Conservation (phyloP, 2,113 vertebrate genomes). For the Gracilinanus agilis region DNA sequence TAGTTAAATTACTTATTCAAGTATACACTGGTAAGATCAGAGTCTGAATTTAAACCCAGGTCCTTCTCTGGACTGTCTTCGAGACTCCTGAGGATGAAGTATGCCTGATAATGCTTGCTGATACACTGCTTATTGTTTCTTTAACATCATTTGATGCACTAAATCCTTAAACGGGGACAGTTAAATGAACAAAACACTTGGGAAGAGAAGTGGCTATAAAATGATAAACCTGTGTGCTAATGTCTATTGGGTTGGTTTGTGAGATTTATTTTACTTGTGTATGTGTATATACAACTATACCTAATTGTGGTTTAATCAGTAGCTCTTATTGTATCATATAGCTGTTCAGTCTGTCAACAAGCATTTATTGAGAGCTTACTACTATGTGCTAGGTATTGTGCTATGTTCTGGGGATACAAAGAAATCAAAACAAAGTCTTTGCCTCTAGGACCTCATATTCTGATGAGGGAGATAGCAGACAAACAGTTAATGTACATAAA, state of each 20-base stretch:
- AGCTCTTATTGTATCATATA: conserved; percentile 16
- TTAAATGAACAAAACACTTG: conserved; percentile 47
- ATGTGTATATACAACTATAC: not conserved
- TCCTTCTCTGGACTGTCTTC: not conserved
- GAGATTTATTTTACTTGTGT: conserved; percentile 1
- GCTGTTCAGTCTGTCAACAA: not conserved
- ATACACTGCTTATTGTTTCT: conserved; percentile 48
- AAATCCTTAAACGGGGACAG: conserved; percentile 37
- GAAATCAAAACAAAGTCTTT: not conserved
- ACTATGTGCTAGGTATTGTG: not conserved
- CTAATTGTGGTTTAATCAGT: conserved; percentile 21
- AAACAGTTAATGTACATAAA: not conserved
- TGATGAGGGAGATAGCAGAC: not conserved
- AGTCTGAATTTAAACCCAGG: not conserved
- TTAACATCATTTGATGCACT: conserved; percentile 36
- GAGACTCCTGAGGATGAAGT: not conserved
- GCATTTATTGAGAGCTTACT: not conserved
- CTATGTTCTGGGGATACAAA: not conserved
- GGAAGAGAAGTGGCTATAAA: conserved; percentile 33
- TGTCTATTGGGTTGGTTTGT: conserved; percentile 36
- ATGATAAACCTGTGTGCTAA: conserved; percentile 43
- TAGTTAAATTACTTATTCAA: not conserved
- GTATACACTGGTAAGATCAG: not conserved
- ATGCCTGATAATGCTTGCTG: not conserved
- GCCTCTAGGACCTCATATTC: not conserved